phyloP scores from a whole-genome alignment of 1,140 invertebrate species.

The Eulimnadia texana region DNA sequence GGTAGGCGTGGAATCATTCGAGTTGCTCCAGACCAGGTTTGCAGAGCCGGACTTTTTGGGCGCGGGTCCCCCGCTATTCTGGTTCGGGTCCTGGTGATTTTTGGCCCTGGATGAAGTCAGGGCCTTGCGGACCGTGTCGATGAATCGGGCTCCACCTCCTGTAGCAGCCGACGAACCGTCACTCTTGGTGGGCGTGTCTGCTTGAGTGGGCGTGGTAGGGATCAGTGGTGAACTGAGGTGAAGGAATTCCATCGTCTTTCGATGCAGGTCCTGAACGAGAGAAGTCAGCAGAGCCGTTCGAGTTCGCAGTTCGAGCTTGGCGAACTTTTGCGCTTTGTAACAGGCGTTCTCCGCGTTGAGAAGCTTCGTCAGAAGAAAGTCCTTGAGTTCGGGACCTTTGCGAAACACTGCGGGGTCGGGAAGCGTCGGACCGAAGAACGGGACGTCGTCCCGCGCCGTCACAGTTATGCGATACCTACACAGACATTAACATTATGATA shows the following conservation, averaged over 20 bases:
- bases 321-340: constrained; percentile 93
- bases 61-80: background rate
- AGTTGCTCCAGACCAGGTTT: background rate
- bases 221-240: constrained; percentile 35
- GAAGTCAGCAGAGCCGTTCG: constrained; percentile 72
- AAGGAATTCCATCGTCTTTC: constrained; percentile 73
- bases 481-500: background rate
- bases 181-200: constrained; percentile 15
- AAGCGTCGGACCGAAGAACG: constrained; percentile 84
- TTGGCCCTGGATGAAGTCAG: constrained; percentile 5
- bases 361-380: constrained; percentile 90
- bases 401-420: constrained; percentile 75
- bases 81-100: background rate
- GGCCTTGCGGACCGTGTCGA: constrained; percentile 81
- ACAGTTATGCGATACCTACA: constrained; percentile 75
- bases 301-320: constrained; percentile 78
- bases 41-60: background rate
- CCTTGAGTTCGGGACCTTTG: constrained; percentile 79
- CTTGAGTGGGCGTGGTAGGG: constrained; percentile 14
- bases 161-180: constrained; percentile 18
- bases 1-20: background rate
- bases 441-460: constrained; percentile 87
- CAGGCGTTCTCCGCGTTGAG: constrained; percentile 96
- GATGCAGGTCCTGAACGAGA: constrained; percentile 69
- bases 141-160: constrained; percentile 63